Base-by-base conservation (phyloP, 1,140 invertebrate species). In the Lordiphosa clarofinis region DNA sequence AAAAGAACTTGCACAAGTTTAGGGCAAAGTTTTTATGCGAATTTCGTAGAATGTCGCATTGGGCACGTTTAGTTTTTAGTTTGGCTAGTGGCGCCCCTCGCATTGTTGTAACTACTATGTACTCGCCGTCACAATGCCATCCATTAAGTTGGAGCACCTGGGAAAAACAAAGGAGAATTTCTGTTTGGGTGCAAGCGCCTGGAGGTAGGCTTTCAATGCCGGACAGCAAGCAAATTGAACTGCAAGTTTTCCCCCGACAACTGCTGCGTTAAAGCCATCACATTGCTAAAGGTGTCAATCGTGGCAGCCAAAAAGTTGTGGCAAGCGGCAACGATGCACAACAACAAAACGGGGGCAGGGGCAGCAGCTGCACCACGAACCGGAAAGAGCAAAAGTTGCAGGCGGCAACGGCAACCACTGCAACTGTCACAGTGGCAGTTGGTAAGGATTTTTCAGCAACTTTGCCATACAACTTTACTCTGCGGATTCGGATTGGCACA, bases 361-460 rank as follows among this genome's bases (percentile, higher is more conserved):
- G 10, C 33, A 54, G 7, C 47, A 43, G 52, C 46, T 50, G 65
- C 65, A 61, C 31, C 66, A 70, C 44, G 56, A 50, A 79, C 46
- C 76, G 70, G 75, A 79, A 81, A 76, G 72, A 75, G 76, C 78
- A 81, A 81, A 81, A 81, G 76, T 81, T 81, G 76, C 67, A 56
- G 54, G 54, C 76, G 44, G 56, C 63, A 60, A 69, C 66, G 38
- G 56, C 63, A 60, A 69, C 66, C 64, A 61, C 66, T 31, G 43
- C 66, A 56, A 61, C 66, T 31, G 43, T 46, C 47, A 66, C 39
- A 68, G 63, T 50, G 64, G 42, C 79, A 63, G 59, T 65, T 72
- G 61, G 75, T 62, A 63, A 13, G 56, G 40, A 55, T 63, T 71
- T 55, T 31, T 31, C 28, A 8, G 7, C 28, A 31, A 31, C 28